These are phyloP conservation scores for Oreamnos americanus DNA, from an alignment of 2,113 vertebrate genomes.

Conservation along the genomic window DNA sequence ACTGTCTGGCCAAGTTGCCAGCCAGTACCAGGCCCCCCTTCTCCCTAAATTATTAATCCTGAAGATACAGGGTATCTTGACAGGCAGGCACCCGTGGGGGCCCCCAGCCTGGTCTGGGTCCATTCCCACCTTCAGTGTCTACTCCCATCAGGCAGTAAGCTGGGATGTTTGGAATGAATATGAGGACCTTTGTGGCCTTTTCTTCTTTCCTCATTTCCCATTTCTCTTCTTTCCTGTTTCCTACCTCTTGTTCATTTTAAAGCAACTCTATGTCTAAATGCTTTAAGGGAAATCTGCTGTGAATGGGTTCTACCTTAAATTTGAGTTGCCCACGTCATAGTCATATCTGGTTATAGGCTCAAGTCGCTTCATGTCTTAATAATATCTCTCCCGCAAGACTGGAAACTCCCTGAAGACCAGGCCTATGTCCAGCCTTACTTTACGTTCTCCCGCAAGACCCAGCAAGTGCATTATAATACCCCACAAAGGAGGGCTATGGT, in stretches of 20 bases:
- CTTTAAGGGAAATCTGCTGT: neutral
- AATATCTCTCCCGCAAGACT: neutral
- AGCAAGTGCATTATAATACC: neutral
- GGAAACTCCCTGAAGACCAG: neutral
- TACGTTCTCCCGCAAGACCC: neutral
- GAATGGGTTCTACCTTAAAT: neutral
- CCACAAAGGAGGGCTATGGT: neutral
- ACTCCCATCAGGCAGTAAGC: neutral
- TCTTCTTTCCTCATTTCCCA: neutral
- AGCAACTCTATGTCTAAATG: neutral
- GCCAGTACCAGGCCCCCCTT: neutral
- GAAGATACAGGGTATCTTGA: neutral
- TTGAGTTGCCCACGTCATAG: neutral
- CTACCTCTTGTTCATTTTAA: neutral
- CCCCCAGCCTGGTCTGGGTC: neutral
- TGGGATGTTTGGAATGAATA: neutral
- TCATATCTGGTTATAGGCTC: neutral
- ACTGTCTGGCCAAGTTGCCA: slow-evolving; percentile 47
- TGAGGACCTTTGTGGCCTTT: neutral
- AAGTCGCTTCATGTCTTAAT: neutral
- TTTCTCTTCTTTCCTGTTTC: neutral
- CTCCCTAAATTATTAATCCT: slow-evolving; percentile 47
- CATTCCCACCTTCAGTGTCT: neutral
- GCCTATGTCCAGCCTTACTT: neutral
- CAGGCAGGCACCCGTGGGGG: neutral